These are phyloP conservation scores for Apogon talboti DNA, from an alignment of 2,797 vertebrate species.

Conservation along the genomic window DNA sequence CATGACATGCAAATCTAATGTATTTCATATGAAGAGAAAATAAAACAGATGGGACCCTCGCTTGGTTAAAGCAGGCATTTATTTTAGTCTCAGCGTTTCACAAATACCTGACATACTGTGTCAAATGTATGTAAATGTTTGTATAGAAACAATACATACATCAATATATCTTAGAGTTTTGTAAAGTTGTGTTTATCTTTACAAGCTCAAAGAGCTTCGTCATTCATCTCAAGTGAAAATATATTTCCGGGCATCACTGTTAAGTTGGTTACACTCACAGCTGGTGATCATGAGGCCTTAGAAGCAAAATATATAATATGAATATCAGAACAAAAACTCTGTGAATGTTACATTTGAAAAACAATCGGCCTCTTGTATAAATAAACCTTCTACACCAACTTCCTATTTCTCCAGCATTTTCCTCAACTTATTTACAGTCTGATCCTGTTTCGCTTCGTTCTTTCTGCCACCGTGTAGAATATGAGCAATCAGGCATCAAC, in stretches of 20 bases:
- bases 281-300: neutral
- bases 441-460: too few relatives aligned
- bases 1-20: too few relatives aligned
- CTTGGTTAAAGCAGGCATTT: constrained; percentile 62
- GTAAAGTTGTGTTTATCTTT: constrained; percentile 8
- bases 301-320: neutral
- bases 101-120: constrained; percentile 41
- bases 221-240: constrained; percentile 25
- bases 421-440: too few relatives aligned
- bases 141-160: neutral
- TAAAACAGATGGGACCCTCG: neutral
- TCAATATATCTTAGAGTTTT: neutral
- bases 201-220: neutral
- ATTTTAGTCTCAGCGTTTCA: constrained; percentile 57
- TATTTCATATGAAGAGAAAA: neutral
- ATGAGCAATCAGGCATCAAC: too few relatives aligned
- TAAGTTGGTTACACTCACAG: constrained; percentile 25
- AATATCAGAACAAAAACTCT: too few relatives aligned
- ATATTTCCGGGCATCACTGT: neutral
- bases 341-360: too few relatives aligned
- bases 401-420: too few relatives aligned
- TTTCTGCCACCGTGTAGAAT: too few relatives aligned
- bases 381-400: too few relatives aligned
- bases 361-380: too few relatives aligned
- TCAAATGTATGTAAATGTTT: neutral